A percentile compares a stretch with the other conserved stretches of the same genome.
phyloP scores from a whole-genome alignment of 2,113 vertebrate genomes.

The Calypte anna region DNA sequence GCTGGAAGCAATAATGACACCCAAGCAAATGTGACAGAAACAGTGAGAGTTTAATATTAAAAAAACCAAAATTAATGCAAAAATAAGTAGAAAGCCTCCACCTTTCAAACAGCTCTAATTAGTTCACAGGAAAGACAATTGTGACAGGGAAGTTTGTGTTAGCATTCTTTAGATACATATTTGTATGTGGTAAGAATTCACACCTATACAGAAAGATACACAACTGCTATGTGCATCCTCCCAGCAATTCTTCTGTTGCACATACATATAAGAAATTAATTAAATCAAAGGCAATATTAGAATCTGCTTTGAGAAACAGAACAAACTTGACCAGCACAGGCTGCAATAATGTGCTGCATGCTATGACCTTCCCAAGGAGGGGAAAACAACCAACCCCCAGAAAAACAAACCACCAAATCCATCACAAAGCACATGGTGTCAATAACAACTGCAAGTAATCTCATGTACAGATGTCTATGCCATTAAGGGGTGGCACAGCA shows the following conservation, averaged over 20 bases:
- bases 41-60: conserved; percentile 71
- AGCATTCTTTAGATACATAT: conserved; percentile 41
- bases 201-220: conserved; percentile 71
- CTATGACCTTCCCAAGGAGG: conserved; percentile 41
- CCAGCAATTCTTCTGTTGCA: conserved; percentile 72
- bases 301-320: conserved; percentile 67
- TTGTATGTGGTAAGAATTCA: background rate
- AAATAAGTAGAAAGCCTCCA: conserved; percentile 58
- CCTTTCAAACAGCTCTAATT: conserved; percentile 71
- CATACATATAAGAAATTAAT: conserved; percentile 72
- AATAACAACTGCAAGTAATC: background rate
- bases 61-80: conserved; percentile 32
- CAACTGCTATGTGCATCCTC: conserved; percentile 68
- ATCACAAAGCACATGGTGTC: background rate
- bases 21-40: conserved; percentile 70
- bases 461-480: background rate
- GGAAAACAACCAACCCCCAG: background rate
- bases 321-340: conserved; percentile 7
- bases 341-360: conserved; percentile 49
- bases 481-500: background rate
- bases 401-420: background rate
- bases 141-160: conserved; percentile 61
- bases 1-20: conserved; percentile 74
- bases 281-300: conserved; percentile 67
- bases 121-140: conserved; percentile 41